Evolutionary conservation across 2,113 vertebrate genomes (phyloP).

Genomic region (Nerophis lumbriciformis): DNA sequence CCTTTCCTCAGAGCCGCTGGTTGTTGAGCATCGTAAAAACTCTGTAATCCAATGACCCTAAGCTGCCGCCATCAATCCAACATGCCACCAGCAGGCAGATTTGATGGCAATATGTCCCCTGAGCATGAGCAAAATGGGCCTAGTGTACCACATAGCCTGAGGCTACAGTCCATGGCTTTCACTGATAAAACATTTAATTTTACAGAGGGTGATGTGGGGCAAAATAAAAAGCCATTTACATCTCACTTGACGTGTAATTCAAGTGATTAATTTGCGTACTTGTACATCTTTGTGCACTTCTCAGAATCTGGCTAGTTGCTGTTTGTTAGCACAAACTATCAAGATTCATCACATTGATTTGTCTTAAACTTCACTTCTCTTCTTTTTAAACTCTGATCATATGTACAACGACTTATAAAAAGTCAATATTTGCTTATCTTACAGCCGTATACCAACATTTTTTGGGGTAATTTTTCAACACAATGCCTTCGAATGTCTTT

Average conservation of each 20-base stretch:
- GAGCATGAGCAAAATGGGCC: constrained; percentile 19
- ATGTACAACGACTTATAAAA: too few relatives aligned
- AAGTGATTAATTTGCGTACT: not conserved
- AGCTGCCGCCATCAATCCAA: constrained; percentile 53
- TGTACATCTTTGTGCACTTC: too few relatives aligned
- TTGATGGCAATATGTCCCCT: constrained; percentile 36
- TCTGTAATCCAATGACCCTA: constrained; percentile 51
- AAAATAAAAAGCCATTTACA: constrained; percentile 31
- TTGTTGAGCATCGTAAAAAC: constrained; percentile 45
- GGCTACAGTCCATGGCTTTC: constrained; percentile 16
- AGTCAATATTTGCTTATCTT: too few relatives aligned
- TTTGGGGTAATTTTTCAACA: too few relatives aligned
- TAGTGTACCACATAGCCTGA: constrained; percentile 16
- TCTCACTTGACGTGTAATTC: constrained; percentile 2
- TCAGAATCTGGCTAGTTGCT: too few relatives aligned
- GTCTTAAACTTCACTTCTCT: too few relatives aligned
- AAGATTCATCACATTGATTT: too few relatives aligned
- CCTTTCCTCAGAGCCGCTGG: constrained; percentile 22
- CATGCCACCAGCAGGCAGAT: constrained; percentile 39
- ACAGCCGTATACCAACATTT: too few relatives aligned
- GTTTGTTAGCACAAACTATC: too few relatives aligned
- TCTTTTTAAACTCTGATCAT: too few relatives aligned
- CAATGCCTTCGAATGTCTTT: too few relatives aligned
- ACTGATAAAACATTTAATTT: constrained; percentile 41
- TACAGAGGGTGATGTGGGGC: constrained; percentile 3